phyloP scores from a whole-genome alignment of 2,797 vertebrate genomes.

The Toxotes lorentzi region DNA sequence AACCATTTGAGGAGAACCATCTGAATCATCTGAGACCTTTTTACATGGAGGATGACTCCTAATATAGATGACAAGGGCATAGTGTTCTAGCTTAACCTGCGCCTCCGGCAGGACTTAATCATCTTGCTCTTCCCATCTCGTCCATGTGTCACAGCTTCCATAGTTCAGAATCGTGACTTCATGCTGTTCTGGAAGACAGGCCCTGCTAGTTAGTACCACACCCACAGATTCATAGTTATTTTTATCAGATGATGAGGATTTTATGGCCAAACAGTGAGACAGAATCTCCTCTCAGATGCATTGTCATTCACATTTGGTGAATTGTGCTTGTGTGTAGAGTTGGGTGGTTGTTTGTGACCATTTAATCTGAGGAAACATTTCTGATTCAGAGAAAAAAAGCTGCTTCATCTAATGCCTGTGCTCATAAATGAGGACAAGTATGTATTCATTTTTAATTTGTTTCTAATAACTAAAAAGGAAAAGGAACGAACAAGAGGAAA shows the following conservation, averaged over 20 bases:
- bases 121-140: conserved; percentile 51
- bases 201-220: conserved; percentile 19
- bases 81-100: conserved; percentile 42
- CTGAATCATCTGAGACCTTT: conserved; percentile 38
- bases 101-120: conserved; percentile 55
- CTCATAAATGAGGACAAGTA: background rate
- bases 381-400: conserved; percentile 1
- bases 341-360: background rate
- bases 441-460: background rate
- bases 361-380: background rate
- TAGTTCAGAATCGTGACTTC: conserved; percentile 55
- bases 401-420: background rate
- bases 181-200: conserved; percentile 21
- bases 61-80: conserved; percentile 56
- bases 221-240: conserved; percentile 29
- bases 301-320: background rate
- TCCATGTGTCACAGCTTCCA: conserved; percentile 48
- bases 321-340: background rate
- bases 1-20: conserved; percentile 30
- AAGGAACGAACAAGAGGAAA: background rate
- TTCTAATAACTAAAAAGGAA: background rate
- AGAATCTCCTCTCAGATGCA: background rate
- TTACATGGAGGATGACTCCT: conserved; percentile 47
- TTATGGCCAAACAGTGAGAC: background rate
- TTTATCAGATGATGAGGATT: conserved; percentile 1